Evolutionary conservation across 30 jellyfish, hydroid and myxozoan genomes (phyloP).

Genomic region (Aurelia aurita complex sp. Pacific): DNA sequence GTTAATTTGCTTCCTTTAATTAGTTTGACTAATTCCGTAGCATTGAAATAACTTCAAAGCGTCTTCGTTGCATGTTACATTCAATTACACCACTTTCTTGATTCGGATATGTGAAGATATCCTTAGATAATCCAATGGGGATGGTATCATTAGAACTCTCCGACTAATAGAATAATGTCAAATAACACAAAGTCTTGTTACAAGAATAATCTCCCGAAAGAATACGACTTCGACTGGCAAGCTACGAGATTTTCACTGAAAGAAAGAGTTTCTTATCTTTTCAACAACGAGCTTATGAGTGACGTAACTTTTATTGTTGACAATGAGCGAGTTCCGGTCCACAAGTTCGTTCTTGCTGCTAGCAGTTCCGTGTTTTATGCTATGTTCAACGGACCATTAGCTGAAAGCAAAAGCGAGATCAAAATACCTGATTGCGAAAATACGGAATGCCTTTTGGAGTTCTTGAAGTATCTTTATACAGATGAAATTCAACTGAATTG

Average conservation of each 20-base stretch:
- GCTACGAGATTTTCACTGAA: slow-evolving; percentile 34
- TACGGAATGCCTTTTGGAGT: slow-evolving; percentile 41
- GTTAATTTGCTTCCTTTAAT: no score
- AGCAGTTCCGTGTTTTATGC: slow-evolving; percentile 66
- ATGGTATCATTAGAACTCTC: no score
- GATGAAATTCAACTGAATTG: slow-evolving; percentile 46
- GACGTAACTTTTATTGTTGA: slow-evolving; percentile 45
- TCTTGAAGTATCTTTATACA: slow-evolving; percentile 33
- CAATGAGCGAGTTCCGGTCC: slow-evolving; percentile 49
- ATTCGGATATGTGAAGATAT: not conserved
- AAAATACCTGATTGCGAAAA: slow-evolving; percentile 52
- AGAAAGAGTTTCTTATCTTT: slow-evolving; percentile 45
- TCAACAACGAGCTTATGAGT: slow-evolving; percentile 58
- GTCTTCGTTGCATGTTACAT: no score
- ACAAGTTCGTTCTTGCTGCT: slow-evolving; percentile 57
- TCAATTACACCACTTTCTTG: not conserved
- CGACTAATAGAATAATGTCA: no score
- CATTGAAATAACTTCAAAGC: no score
- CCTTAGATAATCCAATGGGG: no score
- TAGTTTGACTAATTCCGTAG: no score
- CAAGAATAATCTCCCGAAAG: slow-evolving; percentile 1
- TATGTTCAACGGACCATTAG: slow-evolving; percentile 60
- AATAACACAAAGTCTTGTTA: no score
- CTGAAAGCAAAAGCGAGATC: slow-evolving; percentile 39
- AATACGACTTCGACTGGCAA: slow-evolving; percentile 59